Base-by-base conservation (phyloP, 2,888 invertebrate genomes). In the Chrysolina haemoptera region DNA sequence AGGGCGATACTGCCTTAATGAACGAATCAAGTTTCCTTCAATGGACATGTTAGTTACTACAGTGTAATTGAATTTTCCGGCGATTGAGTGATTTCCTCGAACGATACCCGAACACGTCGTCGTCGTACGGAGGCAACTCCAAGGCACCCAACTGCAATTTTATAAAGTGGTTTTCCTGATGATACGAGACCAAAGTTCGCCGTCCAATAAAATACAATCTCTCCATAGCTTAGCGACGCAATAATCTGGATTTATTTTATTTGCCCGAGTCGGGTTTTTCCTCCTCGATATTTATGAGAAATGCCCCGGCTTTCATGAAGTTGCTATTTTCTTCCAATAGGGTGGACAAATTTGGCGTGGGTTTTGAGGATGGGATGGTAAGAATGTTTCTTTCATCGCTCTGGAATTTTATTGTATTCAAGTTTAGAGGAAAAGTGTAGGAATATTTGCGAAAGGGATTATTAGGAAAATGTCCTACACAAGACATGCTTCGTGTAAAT, bases 161-260 rank as follows among this genome's bases (percentile, higher is more conserved):
- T 16, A 59, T 27, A 59, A 35, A 59, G 59, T 59, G 59, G 59
- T 59, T 59, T 27, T 59, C 27, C 16, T n/a, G 59, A 59, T n/a
- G 59, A 27, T n/a, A 59, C 59, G 22, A 22, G 22, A 27, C 59
- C 9, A 35, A 59, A 59, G 20, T 53, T 53, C 53, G 20, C 53
- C 53, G 18, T 53, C 16, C 35, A 59, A 59, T 59, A 59, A 59
- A 59, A 59, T 59, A 27, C 27, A 35, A 59, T 35, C 22, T 27
- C 27, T 59, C 35, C 35, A 59, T 59, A 14, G 59, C 59, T 16
- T n/a, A n/a, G 59, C 59, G 14, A 14, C n/a, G 35, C 59, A 59
- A 59, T 59, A 59, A 59, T 59, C 35, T 12, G 59, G 59, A 59
- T 59, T 59, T 59, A 59, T 59, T 59, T 59, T 27, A 59, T 59